Conservation (phyloP, 2,113 vertebrate species). For the Cricetomys ansorgei region DNA sequence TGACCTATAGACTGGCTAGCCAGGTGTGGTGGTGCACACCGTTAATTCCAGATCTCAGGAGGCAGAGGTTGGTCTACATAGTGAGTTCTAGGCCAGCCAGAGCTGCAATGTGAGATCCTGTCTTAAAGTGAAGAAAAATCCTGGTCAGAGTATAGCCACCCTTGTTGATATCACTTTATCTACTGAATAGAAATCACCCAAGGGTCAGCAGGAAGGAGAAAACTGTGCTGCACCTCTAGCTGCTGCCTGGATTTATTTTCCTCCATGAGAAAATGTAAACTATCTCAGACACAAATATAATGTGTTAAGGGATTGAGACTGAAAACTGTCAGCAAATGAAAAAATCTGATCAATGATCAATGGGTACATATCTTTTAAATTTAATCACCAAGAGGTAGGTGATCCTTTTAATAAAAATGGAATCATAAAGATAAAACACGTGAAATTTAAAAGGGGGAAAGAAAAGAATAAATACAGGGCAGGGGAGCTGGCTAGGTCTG, state of each 20-base stretch:
- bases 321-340: background rate
- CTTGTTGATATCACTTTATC: background rate
- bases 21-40: background rate
- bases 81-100: background rate
- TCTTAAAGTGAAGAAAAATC: background rate
- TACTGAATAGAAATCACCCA: background rate
- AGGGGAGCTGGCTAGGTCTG: too few relatives aligned
- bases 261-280: constrained; percentile 62
- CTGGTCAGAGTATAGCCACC: background rate
- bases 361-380: background rate
- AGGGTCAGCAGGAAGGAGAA: background rate
- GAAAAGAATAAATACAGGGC: background rate
- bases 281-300: constrained; percentile 8
- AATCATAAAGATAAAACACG: constrained; percentile 21
- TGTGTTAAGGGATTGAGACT: background rate
- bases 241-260: constrained; percentile 37
- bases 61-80: background rate
- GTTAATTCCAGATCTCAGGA: background rate
- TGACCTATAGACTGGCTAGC: background rate
- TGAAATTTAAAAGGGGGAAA: background rate
- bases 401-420: constrained; percentile 32
- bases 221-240: background rate
- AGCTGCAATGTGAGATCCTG: background rate
- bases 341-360: constrained; percentile 52
- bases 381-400: background rate